These are phyloP conservation scores for Apistogramma diplotaenia DNA, from an alignment of 2,113 vertebrate species.

Conservation along the genomic window DNA sequence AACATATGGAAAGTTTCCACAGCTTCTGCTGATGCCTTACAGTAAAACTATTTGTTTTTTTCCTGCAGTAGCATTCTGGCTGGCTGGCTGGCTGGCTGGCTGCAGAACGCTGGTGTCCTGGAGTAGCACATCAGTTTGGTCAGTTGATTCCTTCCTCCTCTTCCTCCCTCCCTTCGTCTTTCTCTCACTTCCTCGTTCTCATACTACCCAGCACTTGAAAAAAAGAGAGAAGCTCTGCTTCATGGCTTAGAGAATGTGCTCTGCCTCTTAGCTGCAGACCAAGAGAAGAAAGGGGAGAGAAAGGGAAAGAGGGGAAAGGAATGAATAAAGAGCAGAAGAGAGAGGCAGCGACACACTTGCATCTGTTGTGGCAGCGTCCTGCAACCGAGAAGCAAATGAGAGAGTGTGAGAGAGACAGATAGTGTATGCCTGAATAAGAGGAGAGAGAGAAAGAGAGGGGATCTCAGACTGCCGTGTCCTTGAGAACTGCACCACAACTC, in stretches of 20 bases:
- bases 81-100: slow-evolving; percentile 31
- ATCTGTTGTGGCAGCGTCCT: slow-evolving; percentile 65
- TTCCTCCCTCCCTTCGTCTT: slow-evolving; percentile 61
- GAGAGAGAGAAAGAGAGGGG: slow-evolving; percentile 70
- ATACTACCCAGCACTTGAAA: slow-evolving; percentile 73
- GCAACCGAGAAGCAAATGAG: slow-evolving; percentile 56
- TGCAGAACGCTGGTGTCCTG: slow-evolving; percentile 38
- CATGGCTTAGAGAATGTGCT: slow-evolving; percentile 72
- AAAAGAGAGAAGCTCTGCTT: slow-evolving; percentile 49
- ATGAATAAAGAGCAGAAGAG: slow-evolving; percentile 27
- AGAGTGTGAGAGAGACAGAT: slow-evolving; percentile 51
- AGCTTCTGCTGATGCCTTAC: slow-evolving; percentile 20
- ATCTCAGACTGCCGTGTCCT: slow-evolving; percentile 93
- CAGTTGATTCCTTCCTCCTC: slow-evolving; percentile 57
- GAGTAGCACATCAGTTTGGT: slow-evolving; percentile 60
- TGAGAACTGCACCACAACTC: slow-evolving; percentile 98
- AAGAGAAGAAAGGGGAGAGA: slow-evolving; percentile 61
- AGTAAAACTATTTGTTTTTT: slow-evolving; percentile 36
- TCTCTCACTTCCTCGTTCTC: slow-evolving; percentile 54
- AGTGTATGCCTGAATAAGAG: slow-evolving; percentile 54
- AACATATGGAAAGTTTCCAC: neutral
- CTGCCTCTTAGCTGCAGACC: slow-evolving; percentile 65
- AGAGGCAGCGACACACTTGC: slow-evolving; percentile 55
- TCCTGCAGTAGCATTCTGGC: slow-evolving; percentile 29
- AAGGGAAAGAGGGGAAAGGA: slow-evolving; percentile 2